These are phyloP conservation scores for Naso thynnoides DNA, from an alignment of 2,797 vertebrate genomes.

Conservation along the genomic window DNA sequence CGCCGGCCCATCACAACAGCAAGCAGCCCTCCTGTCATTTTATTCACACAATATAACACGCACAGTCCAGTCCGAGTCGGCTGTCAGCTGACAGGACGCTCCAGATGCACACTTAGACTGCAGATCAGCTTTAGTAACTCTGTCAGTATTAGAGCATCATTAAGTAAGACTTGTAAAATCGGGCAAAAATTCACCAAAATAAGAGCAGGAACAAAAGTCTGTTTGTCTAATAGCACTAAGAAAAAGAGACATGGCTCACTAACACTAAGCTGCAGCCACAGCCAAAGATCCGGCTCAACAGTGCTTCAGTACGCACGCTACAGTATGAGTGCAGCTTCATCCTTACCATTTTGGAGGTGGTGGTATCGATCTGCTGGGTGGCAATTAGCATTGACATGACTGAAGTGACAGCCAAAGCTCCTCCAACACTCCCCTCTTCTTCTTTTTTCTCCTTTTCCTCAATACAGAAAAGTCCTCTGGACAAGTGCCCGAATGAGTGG, in stretches of 20 bases:
- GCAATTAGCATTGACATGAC: conserved; percentile 82
- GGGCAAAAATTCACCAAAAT: not conserved
- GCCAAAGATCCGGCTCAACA: conserved; percentile 35
- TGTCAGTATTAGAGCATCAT: not conserved
- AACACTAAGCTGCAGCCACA: conserved; percentile 16
- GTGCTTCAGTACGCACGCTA: conserved; percentile 35
- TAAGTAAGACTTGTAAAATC: not conserved
- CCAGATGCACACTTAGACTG: not conserved
- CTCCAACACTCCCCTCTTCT: conserved; percentile 10
- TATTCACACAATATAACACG: conserved; percentile 15
- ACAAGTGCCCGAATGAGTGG: conserved; percentile 50
- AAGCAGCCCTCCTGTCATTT: conserved; percentile 23
- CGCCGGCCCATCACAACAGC: conserved; percentile 17
- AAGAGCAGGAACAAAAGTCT: not conserved
- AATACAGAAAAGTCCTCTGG: conserved; percentile 59
- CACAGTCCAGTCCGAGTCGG: not conserved
- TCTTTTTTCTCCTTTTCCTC: conserved; percentile 30
- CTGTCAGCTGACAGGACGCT: not conserved
- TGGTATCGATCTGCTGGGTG: conserved; percentile 78
- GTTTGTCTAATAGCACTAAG: not conserved
- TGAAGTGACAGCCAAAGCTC: conserved; percentile 41
- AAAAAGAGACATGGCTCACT: not conserved
- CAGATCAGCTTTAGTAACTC: not conserved
- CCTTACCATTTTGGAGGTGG: conserved; percentile 79
- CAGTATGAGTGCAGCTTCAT: conserved; percentile 10